Evolutionary conservation across 2,113 vertebrate genomes (phyloP).

Genomic region (Onychostoma macrolepis): DNA sequence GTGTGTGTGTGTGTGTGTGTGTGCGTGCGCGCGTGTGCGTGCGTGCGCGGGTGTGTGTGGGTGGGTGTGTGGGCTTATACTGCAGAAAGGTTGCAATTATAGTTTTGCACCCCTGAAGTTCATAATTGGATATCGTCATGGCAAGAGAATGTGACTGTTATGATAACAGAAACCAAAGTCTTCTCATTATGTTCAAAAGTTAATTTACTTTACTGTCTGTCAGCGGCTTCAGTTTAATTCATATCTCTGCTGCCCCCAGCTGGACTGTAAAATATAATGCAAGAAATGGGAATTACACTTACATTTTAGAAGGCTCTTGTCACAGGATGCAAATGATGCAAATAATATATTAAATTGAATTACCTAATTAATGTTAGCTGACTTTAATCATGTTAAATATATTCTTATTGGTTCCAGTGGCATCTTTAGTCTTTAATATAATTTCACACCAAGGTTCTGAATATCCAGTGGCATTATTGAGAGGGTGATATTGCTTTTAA

Average conservation of each 20-base stretch:
- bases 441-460: not conserved
- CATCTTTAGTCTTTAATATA: not conserved
- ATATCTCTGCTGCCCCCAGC: slow-evolving; percentile 49
- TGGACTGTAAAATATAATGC: slow-evolving; percentile 15
- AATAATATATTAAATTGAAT: not conserved
- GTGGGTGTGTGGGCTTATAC: not conserved
- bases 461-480: not conserved
- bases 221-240: not conserved
- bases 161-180: not conserved
- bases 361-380: not conserved
- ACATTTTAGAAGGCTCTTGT: not conserved
- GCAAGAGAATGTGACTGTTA: slow-evolving; percentile 18
- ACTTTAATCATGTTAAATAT: not conserved
- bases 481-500: not conserved
- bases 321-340: not conserved
- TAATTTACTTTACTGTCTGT: not conserved
- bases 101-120: slow-evolving; percentile 16
- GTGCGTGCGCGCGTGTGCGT: too few species aligned
- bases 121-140: slow-evolving; percentile 21
- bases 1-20: not conserved
- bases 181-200: not conserved
- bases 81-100: slow-evolving; percentile 7
- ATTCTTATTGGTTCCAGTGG: not conserved
- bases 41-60: not conserved
- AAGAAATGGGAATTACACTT: not conserved